Conservation (phyloP, 35 echinoderm and acorn worm species). For the Stichopus chloronotus region DNA sequence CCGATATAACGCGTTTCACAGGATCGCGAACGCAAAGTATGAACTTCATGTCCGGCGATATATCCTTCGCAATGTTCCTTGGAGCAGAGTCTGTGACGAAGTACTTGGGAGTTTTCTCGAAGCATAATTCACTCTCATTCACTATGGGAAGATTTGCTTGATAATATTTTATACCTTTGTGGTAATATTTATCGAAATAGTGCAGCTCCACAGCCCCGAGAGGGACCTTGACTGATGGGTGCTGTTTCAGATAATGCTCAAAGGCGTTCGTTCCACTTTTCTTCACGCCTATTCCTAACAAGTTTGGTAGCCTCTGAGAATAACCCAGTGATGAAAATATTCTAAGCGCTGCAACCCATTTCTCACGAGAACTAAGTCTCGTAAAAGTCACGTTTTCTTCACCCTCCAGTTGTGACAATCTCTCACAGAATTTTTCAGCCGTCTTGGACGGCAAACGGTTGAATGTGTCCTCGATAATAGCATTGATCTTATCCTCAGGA, state of each 20-base stretch:
- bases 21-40: constrained; percentile 88
- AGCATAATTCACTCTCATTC: constrained; percentile 44
- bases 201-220: constrained; percentile 73
- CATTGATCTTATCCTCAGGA: neutral
- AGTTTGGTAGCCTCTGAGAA: constrained; percentile 70
- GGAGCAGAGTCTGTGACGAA: constrained; percentile 82
- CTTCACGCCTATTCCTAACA: constrained; percentile 88
- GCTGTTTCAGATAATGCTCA: constrained; percentile 65
- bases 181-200: constrained; percentile 90
- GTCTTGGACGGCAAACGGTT: neutral
- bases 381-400: constrained; percentile 9
- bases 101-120: constrained; percentile 94
- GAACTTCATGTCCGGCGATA: constrained; percentile 76
- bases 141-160: constrained; percentile 69
- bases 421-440: neutral
- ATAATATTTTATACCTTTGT: constrained; percentile 73
- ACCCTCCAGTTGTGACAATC: neutral
- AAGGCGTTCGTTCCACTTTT: constrained; percentile 89
- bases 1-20: constrained; percentile 66
- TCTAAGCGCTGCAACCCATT: constrained; percentile 56
- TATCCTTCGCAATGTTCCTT: constrained; percentile 54
- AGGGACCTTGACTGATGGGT: constrained; percentile 72
- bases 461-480: neutral
- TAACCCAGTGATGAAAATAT: constrained; percentile 62
- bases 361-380: constrained; percentile 3